Evolutionary conservation across 1,140 invertebrate genomes (phyloP), one percentile per base, ranked within the genome.

Genomic region (Drosophila seguyi): DNA sequence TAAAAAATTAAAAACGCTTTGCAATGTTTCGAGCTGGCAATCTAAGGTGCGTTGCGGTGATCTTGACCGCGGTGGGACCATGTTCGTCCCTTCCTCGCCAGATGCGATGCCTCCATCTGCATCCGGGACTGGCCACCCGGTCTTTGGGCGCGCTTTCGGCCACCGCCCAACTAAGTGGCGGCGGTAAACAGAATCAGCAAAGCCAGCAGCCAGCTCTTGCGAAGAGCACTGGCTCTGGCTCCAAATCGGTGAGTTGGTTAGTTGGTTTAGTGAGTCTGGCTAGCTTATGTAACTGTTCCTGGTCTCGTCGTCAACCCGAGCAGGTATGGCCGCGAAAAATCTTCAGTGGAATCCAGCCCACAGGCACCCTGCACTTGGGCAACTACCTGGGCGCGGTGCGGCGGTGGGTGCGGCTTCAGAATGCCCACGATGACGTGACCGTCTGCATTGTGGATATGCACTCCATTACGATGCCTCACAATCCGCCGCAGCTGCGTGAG

Each of bases 331-430:
- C 94, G 0, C 93, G 92, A 48, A 94, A 94, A 79, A 94, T 98
- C 82, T 97, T 99, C 82, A 98, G 98, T 14, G 99, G 98, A 16
- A 97, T 99, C 90, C 99, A 99, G 93, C 99, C 99, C 3, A 99
- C 99, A 6, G 98, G 99, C 25, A 93, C 95, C 7, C 93, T 99
- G 47, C 99, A 99, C 93, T 94, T 99, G 53, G 99, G 99, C 4
- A 99, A 99, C 94, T 99, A 99, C 93, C 95, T 99, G 85, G 98
- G 98, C 47, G 98, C 98, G 0, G 95, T 99, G 44, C 94, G 95
- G 63, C 96, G 96, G 91, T 99, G 98, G 97, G 94, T 97, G 7
- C 93, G 96, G 18, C 91, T 98, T 22, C 98, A 99, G 93, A 94
- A 99, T 59, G 79, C 93, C 34, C 93, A 94, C 13, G 94, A 96